phyloP scores from a whole-genome alignment of 2,888 invertebrate species.

The Portevinia maculata region DNA sequence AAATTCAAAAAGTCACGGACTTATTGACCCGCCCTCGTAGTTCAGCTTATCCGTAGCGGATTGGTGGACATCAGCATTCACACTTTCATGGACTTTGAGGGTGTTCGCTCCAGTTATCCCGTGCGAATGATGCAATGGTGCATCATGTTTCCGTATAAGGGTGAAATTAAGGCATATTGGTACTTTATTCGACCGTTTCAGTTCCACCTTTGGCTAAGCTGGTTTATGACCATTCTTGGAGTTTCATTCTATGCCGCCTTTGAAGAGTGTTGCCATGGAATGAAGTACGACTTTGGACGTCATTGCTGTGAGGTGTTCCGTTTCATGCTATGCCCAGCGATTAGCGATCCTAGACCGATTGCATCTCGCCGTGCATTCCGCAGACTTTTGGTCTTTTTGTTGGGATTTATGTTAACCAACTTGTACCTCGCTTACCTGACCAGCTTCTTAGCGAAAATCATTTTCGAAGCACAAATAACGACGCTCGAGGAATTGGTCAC shows the following conservation, averaged over 20 bases:
- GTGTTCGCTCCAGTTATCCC: conserved; percentile 75
- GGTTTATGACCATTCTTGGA: conserved; percentile 58
- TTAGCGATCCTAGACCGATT: conserved; percentile 37
- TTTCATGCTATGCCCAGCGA: conserved; percentile 75
- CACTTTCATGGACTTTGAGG: conserved; percentile 70
- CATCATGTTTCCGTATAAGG: conserved; percentile 75
- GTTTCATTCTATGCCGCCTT: conserved; percentile 61
- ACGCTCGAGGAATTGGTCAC: conserved; percentile 73
- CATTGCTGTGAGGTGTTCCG: conserved; percentile 73
- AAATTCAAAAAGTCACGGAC: too few species aligned
- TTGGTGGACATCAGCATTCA: conserved; percentile 76
- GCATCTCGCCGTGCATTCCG: conserved; percentile 39
- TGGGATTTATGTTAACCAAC: conserved; percentile 77
- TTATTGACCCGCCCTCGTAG: too few species aligned
- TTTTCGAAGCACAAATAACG: conserved; percentile 73
- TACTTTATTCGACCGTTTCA: conserved; percentile 77
- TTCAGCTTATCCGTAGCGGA: conserved; percentile 70
- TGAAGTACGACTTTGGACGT: conserved; percentile 63
- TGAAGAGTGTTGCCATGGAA: conserved; percentile 33
- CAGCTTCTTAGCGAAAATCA: conserved; percentile 76
- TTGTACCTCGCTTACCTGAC: conserved; percentile 76
- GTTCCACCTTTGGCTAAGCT: conserved; percentile 71
- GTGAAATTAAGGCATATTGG: conserved; percentile 75
- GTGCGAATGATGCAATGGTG: conserved; percentile 76
- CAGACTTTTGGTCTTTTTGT: conserved; percentile 60